Percentiles rank a stretch among this genome's conserved stretches.
phyloP scores from a whole-genome alignment of 2,797 vertebrate genomes.

The Catostomus latipinnis region DNA sequence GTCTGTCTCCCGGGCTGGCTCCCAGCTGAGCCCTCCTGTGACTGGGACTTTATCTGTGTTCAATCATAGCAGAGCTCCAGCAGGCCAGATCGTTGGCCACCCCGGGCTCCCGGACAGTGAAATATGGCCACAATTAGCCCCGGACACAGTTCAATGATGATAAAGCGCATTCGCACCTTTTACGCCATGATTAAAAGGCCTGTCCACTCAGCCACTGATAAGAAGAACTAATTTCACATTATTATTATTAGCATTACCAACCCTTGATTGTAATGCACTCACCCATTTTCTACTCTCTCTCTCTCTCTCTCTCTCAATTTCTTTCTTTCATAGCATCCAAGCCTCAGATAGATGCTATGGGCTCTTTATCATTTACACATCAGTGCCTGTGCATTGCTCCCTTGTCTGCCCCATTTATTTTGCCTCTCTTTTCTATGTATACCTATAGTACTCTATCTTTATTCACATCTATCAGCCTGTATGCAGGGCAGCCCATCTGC shows the following conservation, averaged over 20 bases:
- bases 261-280: conserved; percentile 87
- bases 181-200: conserved; percentile 97
- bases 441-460: conserved; percentile 70
- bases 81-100: conserved; percentile 78
- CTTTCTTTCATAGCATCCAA: conserved; percentile 58
- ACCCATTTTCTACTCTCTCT: conserved; percentile 53
- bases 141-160: conserved; percentile 97
- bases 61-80: conserved; percentile 65
- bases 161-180: conserved; percentile 91
- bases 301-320: conserved; percentile 2
- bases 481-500: conserved; percentile 44
- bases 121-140: conserved; percentile 98
- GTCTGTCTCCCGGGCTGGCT: conserved; percentile 58
- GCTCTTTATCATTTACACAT: conserved; percentile 97
- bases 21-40: conserved; percentile 66
- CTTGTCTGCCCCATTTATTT: conserved; percentile 80
- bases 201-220: conserved; percentile 88
- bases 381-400: conserved; percentile 82
- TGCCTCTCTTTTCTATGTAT: conserved; percentile 59
- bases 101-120: conserved; percentile 89
- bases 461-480: conserved; percentile 69
- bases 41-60: conserved; percentile 70
- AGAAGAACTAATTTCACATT: conserved; percentile 97
- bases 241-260: conserved; percentile 82
- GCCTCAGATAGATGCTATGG: conserved; percentile 80